Conservation (phyloP, 2,888 invertebrate genomes). For the Coelinius sp. region DNA sequence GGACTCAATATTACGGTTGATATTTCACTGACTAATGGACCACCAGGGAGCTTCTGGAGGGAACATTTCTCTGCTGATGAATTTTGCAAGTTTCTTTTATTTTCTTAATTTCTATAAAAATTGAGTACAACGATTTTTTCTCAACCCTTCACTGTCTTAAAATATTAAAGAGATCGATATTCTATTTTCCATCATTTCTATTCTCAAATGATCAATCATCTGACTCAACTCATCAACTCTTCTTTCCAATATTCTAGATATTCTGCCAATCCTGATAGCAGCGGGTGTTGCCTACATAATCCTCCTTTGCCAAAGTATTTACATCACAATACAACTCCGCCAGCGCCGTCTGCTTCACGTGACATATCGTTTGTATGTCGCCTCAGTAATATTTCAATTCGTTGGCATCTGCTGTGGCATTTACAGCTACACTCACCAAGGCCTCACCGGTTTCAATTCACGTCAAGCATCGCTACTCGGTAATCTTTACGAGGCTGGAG, state of each 20-base stretch:
- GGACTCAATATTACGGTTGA: slow-evolving; percentile 86
- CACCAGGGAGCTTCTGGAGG: slow-evolving; percentile 84
- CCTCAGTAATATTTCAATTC: slow-evolving; percentile 81
- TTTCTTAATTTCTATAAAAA: not conserved
- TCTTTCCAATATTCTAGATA: slow-evolving; percentile 76
- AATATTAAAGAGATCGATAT: no score
- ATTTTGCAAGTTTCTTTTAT: slow-evolving; percentile 81
- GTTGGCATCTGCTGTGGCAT: slow-evolving; percentile 79
- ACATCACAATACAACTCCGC: slow-evolving; percentile 83
- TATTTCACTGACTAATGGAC: slow-evolving; percentile 91
- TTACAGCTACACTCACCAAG: slow-evolving; percentile 83
- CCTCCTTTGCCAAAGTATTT: slow-evolving; percentile 80
- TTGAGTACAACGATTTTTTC: slow-evolving; percentile 4
- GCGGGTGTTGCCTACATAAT: slow-evolving; percentile 83
- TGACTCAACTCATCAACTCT: not conserved
- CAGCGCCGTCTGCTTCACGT: slow-evolving; percentile 87
- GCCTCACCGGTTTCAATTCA: slow-evolving; percentile 80
- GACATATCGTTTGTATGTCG: slow-evolving; percentile 88
- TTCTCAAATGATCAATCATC: no score
- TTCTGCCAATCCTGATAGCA: slow-evolving; percentile 84
- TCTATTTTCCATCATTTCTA: no score
- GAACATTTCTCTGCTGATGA: slow-evolving; percentile 96
- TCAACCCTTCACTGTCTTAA: no score
- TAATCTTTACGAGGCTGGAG: slow-evolving; percentile 80
- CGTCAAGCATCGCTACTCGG: slow-evolving; percentile 73